phyloP scores from a whole-genome alignment of 2,888 invertebrate genomes.

The Tenthredo distinguenda region DNA sequence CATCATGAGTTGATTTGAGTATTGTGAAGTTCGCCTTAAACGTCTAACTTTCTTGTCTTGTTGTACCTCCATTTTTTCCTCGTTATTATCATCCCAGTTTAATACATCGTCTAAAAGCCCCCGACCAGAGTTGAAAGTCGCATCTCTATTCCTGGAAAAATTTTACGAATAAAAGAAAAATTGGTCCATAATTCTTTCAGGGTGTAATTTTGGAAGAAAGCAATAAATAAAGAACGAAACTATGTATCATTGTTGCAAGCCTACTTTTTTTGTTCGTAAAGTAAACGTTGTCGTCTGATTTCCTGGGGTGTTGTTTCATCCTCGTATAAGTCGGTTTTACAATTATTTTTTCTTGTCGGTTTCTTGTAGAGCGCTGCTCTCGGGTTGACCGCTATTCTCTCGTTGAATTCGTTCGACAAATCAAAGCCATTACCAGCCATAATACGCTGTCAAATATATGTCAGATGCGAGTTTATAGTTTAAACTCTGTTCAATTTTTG shows the following conservation, averaged over 20 bases:
- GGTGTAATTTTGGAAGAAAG: not conserved
- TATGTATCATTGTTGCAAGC: not conserved
- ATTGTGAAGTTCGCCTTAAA: constrained; percentile 57
- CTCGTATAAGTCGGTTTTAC: constrained; percentile 67
- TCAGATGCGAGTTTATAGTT: not conserved
- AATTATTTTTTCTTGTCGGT: constrained; percentile 71
- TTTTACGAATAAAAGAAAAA: not conserved
- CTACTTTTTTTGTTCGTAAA: constrained; percentile 73
- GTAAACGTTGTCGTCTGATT: constrained; percentile 69
- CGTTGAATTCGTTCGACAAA: constrained; percentile 32
- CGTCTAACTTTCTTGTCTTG: constrained; percentile 48
- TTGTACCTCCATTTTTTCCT: constrained; percentile 62
- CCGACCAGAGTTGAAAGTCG: constrained; percentile 73
- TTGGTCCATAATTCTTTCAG: not conserved
- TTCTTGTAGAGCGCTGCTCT: constrained; percentile 71
- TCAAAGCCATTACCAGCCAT: constrained; percentile 32
- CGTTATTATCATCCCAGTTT: constrained; percentile 64
- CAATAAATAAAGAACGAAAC: not conserved
- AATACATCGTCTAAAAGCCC: constrained; percentile 77
- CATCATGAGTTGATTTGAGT: constrained; percentile 86
- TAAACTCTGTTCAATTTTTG: not conserved
- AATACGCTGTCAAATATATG: not conserved
- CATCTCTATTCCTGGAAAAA: constrained; percentile 69
- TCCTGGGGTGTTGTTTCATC: constrained; percentile 73
- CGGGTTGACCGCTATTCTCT: constrained; percentile 43